Conservation (phyloP, 2,888 invertebrate genomes). For the Eupithecia pulchellata region DNA sequence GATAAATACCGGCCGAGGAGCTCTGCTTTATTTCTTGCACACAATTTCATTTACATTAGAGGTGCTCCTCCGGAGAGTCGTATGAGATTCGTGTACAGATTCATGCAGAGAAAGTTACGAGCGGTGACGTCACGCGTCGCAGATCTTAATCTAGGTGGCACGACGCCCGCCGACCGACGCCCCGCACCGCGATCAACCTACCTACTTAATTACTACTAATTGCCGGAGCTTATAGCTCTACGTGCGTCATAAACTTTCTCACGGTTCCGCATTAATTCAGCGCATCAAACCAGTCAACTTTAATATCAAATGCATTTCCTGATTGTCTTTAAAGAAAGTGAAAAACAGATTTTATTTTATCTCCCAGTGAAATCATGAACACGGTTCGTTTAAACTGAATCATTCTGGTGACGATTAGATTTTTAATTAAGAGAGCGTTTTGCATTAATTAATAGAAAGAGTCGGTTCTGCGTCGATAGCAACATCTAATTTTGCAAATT, state of each 20-base stretch:
- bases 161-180: slow-evolving; percentile 49
- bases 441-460: slow-evolving; percentile 56
- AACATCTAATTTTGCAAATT: slow-evolving; percentile 71
- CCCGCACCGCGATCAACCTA: slow-evolving; percentile 64
- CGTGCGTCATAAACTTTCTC: slow-evolving; percentile 75
- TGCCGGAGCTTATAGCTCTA: slow-evolving; percentile 76
- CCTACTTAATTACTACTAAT: slow-evolving; percentile 83
- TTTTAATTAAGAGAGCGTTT: slow-evolving; percentile 52
- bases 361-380: slow-evolving; percentile 10
- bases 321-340: slow-evolving; percentile 13
- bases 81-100: slow-evolving; percentile 79
- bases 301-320: slow-evolving; percentile 50
- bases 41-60: slow-evolving; percentile 85
- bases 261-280: slow-evolving; percentile 67
- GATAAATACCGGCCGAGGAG: slow-evolving; percentile 80
- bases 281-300: slow-evolving; percentile 56
- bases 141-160: slow-evolving; percentile 77
- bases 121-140: slow-evolving; percentile 70
- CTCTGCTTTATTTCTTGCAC: slow-evolving; percentile 82
- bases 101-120: slow-evolving; percentile 82
- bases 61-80: slow-evolving; percentile 78
- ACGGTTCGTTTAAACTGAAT: slow-evolving; percentile 19
- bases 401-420: slow-evolving; percentile 40
- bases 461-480: slow-evolving; percentile 52
- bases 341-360: slow-evolving; percentile 11